phyloP scores from a whole-genome alignment of 2,113 vertebrate species.

The Actenoides lindsayi region DNA sequence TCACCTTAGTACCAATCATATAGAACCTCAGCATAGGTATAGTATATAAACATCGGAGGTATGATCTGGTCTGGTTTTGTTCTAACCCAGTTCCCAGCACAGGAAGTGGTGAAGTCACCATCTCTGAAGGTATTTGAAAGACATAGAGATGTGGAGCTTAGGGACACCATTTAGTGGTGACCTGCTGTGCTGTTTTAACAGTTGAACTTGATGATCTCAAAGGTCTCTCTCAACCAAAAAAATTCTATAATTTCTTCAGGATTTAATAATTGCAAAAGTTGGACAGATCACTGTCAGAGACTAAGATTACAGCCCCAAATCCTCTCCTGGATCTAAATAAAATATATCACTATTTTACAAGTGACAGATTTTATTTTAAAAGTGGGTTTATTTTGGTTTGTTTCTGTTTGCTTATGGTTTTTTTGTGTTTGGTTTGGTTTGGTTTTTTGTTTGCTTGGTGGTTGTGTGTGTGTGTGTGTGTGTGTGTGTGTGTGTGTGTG shows the following conservation, averaged over 20 bases:
- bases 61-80: neutral
- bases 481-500: no score
- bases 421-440: neutral
- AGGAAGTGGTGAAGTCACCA: no score
- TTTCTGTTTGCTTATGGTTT: neutral
- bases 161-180: no score
- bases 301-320: neutral
- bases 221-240: no score
- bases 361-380: neutral
- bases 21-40: neutral
- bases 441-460: neutral
- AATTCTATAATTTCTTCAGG: neutral
- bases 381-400: neutral
- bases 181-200: no score
- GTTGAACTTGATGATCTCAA: no score
- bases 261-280: neutral
- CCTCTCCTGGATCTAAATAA: neutral
- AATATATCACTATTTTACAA: neutral
- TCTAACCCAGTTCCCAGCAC: neutral
- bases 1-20: fast-evolving
- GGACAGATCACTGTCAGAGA: neutral
- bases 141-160: no score
- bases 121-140: no score
- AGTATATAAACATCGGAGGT: neutral
- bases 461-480: neutral